Conservation (phyloP, 2,113 vertebrate genomes). For the Colistium nudipinnis region DNA sequence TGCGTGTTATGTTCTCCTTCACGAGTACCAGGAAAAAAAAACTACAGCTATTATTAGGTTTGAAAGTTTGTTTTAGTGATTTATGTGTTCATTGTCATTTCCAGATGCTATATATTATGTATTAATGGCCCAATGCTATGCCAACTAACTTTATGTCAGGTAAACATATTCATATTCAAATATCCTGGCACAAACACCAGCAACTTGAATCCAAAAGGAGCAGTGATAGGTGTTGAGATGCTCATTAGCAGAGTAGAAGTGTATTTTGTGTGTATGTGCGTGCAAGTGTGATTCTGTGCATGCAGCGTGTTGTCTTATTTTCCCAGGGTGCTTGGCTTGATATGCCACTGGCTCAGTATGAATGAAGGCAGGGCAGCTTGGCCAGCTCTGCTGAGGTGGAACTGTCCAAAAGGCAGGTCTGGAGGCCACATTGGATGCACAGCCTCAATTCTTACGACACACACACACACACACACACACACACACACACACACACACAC, state of each 20-base stretch:
- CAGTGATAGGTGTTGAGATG: conserved; percentile 30
- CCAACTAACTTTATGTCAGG: too few species aligned
- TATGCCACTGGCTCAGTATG: conserved; percentile 54
- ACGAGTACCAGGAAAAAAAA: neutral
- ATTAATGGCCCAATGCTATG: neutral
- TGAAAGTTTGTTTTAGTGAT: neutral
- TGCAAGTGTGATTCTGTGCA: conserved; percentile 12
- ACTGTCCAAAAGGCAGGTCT: conserved; percentile 54
- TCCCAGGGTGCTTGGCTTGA: conserved; percentile 53
- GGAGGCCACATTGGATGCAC: conserved; percentile 34
- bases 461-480: conserved; percentile 2
- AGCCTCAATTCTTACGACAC: conserved; percentile 27
- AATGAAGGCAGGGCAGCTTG: conserved; percentile 58
- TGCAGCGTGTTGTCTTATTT: conserved; percentile 46
- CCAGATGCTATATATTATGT: neutral
- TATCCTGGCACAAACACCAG: conserved; percentile 35
- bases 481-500: conserved; percentile 17
- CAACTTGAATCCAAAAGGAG: conserved; percentile 43
- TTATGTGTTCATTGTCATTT: neutral
- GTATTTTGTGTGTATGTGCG: neutral
- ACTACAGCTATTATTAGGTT: neutral
- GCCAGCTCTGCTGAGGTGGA: conserved; percentile 42
- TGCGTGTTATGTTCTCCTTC: neutral
- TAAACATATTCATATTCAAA: conserved; percentile 44
- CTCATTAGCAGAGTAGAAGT: conserved; percentile 1